phyloP scores from a whole-genome alignment of 2,888 invertebrate genomes.

The Antheraea yamamai region DNA sequence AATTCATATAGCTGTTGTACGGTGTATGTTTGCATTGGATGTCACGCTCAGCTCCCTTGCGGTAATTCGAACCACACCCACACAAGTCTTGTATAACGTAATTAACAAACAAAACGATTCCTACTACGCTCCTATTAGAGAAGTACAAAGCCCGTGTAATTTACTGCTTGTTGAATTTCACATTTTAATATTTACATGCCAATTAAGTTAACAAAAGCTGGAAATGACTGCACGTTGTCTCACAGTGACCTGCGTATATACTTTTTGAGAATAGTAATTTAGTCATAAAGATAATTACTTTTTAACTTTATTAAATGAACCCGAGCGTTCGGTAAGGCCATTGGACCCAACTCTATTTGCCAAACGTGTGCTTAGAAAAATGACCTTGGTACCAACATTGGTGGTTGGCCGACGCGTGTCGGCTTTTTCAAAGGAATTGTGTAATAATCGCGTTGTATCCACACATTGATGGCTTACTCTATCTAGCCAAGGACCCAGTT shows the following conservation, averaged over 20 bases:
- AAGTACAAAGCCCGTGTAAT: background rate
- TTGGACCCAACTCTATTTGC: too few relatives aligned
- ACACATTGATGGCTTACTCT: too few relatives aligned
- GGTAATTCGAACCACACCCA: slow-evolving; percentile 30
- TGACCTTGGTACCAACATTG: too few relatives aligned
- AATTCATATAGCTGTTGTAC: background rate
- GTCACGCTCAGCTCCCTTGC: slow-evolving; percentile 25
- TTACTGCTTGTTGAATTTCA: slow-evolving; percentile 2
- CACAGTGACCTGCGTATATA: background rate
- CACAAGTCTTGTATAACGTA: slow-evolving; percentile 34
- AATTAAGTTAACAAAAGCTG: background rate
- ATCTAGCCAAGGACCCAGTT: too few relatives aligned
- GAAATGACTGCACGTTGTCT: background rate
- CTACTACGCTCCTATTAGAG: slow-evolving; percentile 31
- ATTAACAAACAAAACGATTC: slow-evolving; percentile 40
- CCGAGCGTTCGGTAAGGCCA: too few relatives aligned
- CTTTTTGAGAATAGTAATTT: background rate
- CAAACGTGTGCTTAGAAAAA: too few relatives aligned
- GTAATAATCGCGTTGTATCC: too few relatives aligned
- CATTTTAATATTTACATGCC: background rate
- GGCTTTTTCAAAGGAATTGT: too few relatives aligned
- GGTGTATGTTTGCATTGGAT: background rate
- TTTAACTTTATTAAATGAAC: background rate
- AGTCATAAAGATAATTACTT: background rate
- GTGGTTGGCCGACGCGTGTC: too few relatives aligned